phyloP scores from a whole-genome alignment of 1,140 invertebrate genomes.

The Camponotus vicinus region DNA sequence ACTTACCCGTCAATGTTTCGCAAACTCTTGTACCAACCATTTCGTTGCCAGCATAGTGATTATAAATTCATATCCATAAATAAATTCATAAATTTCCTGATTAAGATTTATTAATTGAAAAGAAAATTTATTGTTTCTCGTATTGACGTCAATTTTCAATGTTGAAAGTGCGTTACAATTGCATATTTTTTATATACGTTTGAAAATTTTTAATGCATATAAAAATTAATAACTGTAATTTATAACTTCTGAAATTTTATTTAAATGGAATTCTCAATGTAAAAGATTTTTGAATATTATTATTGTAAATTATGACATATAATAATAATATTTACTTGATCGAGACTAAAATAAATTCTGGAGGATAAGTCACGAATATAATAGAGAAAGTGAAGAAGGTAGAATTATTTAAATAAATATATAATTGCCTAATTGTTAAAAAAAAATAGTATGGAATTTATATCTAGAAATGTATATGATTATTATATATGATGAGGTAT shows the following conservation, averaged over 20 bases:
- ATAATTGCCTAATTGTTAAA: too few species aligned
- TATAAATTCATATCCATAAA: conserved; percentile 4
- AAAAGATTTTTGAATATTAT: conserved; percentile 20
- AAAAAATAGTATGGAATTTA: background rate
- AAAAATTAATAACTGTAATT: background rate
- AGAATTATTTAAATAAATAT: too few species aligned
- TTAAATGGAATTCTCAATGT: background rate
- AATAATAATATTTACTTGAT: background rate
- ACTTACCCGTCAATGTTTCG: conserved; percentile 28
- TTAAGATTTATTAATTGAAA: background rate
- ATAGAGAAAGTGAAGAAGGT: background rate
- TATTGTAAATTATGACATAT: background rate
- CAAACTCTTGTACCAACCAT: background rate
- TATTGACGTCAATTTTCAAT: background rate
- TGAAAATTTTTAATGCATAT: background rate
- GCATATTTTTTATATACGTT: background rate
- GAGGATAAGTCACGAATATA: background rate
- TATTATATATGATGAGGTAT: conserved; percentile 22
- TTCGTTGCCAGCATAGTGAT: background rate
- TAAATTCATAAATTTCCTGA: background rate
- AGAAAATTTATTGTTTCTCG: background rate
- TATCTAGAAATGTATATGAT: background rate
- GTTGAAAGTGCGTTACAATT: background rate
- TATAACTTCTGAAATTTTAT: background rate
- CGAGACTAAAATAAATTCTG: background rate